Evolutionary conservation across 2,888 invertebrate genomes (phyloP).

Genomic region (Formica aserva): DNA sequence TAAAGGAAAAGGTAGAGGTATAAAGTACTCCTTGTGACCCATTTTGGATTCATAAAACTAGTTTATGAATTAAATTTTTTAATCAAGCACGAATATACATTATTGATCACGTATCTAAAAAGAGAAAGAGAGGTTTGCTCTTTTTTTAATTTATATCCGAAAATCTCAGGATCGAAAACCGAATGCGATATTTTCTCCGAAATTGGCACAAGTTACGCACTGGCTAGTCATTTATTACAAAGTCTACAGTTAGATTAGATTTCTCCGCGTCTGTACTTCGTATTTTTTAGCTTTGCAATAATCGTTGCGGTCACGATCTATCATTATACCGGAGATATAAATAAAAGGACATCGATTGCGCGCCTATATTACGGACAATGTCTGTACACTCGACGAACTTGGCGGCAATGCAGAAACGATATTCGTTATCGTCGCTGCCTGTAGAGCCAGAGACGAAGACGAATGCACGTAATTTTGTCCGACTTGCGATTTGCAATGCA

Average conservation of each 20-base stretch:
- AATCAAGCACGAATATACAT: background rate
- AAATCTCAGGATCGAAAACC: background rate
- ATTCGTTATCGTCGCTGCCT: conserved; percentile 1
- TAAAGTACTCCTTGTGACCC: background rate
- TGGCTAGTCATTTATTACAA: background rate
- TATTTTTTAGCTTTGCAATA: conserved; percentile 17
- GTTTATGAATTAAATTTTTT: background rate
- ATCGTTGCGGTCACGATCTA: conserved; percentile 28
- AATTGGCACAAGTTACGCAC: background rate
- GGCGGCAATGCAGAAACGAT: background rate
- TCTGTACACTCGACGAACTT: conserved; percentile 19
- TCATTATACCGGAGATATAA: background rate
- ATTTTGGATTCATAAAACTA: background rate
- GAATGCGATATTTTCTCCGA: background rate
- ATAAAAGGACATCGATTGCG: conserved; percentile 30
- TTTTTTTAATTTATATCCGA: background rate
- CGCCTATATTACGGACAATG: conserved; percentile 21
- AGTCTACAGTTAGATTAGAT: background rate
- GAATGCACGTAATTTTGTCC: conserved; percentile 40
- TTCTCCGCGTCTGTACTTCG: background rate
- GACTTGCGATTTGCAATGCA: conserved; percentile 47
- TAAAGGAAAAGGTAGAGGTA: background rate
- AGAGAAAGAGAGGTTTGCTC: background rate
- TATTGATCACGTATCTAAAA: background rate
- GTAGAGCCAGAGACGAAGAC: conserved; percentile 18